Evolutionary conservation across 2,888 invertebrate genomes (phyloP), one percentile per base, ranked within the genome.

Genomic region (Automeris io): DNA sequence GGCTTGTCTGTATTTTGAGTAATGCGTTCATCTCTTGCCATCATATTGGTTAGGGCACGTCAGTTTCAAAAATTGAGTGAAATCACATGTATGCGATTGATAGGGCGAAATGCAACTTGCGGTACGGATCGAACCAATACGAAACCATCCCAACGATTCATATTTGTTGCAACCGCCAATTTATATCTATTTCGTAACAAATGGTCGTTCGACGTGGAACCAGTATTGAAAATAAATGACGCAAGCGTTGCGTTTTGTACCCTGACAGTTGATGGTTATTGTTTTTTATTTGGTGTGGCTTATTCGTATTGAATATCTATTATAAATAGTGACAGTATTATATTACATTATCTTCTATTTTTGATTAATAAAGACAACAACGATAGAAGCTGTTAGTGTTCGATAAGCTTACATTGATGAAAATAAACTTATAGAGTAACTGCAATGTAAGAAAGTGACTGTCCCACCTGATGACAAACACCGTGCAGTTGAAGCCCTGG

Each of bases 1-100:
- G 11, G 12, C n/a, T 37, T 12, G 31, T 74, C 75, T 77, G 62
- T 66, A 62, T 59, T 70, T 70, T 75, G 75, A 76, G 67, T 76
- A 70, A 81, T 80, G 71, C 59, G 51, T 61, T 56, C 65, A 47
- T 61, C 59, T 71, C 70, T 63, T 54, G 44, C 34, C 41, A 48
- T 62, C 61, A n/a, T n/a, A n/a, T n/a, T n/a, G 57, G 60, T 52
- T 52, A 65, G 80, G 80, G 83, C 67, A 78, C 72, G 80, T 82
- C 80, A 80, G 72, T 79, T 82, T 82, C 79, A 83, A 85, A 85
- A 82, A 83, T 81, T 75, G 82, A 81, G 79, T 78, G 85, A 82
- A 85, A 81, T 82, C 75, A 70, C 79, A 76, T 81, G 82, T 75
- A 76, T 61, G 71, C 66, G 67, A 82, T 83, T 80, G 82, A 82